These are phyloP conservation scores for Porites cylindrica DNA, from an alignment of 92 coral and sea anemone genomes.

Conservation along the genomic window DNA sequence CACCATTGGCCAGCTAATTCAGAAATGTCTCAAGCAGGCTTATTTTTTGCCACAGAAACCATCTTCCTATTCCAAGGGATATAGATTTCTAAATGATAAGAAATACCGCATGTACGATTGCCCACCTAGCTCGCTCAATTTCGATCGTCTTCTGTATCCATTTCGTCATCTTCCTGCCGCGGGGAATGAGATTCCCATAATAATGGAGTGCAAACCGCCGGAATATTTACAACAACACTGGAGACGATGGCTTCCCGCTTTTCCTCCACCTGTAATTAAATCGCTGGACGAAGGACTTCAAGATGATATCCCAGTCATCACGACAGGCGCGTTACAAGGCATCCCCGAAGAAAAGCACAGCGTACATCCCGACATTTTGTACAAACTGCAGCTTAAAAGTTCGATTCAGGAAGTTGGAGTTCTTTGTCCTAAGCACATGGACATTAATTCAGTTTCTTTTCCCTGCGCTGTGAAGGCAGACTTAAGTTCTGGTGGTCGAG, in stretches of 20 bases:
- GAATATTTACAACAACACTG: conserved; percentile 37
- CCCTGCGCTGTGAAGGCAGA: conserved; percentile 58
- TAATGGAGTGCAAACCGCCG: conserved; percentile 37
- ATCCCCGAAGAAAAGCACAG: conserved; percentile 42
- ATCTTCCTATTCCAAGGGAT: conserved; percentile 43
- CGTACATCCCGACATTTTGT: conserved; percentile 27
- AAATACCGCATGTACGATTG: conserved; percentile 38
- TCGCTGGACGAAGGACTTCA: conserved; percentile 48
- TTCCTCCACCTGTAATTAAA: conserved; percentile 37
- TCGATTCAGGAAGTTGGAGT: conserved; percentile 37
- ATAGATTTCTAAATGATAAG: conserved; percentile 42
- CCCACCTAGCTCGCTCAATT: conserved; percentile 24
- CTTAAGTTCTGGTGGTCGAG: conserved; percentile 42
- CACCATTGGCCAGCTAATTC: conserved; percentile 25
- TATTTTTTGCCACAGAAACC: conserved; percentile 49
- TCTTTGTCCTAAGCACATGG: conserved; percentile 23
- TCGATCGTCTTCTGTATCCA: conserved; percentile 42
- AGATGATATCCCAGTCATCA: conserved; percentile 31
- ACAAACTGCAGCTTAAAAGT: conserved; percentile 44
- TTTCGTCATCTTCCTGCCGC: conserved; percentile 56
- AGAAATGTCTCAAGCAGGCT: conserved; percentile 32
- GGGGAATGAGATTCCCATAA: conserved; percentile 49
- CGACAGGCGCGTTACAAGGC: conserved; percentile 33
- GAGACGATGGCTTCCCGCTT: conserved; percentile 54
- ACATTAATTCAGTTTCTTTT: conserved; percentile 5